Evolutionary conservation across 1,140 invertebrate genomes (phyloP), one percentile per base, ranked within the genome.

Genomic region (Aphelenchoides besseyi): DNA sequence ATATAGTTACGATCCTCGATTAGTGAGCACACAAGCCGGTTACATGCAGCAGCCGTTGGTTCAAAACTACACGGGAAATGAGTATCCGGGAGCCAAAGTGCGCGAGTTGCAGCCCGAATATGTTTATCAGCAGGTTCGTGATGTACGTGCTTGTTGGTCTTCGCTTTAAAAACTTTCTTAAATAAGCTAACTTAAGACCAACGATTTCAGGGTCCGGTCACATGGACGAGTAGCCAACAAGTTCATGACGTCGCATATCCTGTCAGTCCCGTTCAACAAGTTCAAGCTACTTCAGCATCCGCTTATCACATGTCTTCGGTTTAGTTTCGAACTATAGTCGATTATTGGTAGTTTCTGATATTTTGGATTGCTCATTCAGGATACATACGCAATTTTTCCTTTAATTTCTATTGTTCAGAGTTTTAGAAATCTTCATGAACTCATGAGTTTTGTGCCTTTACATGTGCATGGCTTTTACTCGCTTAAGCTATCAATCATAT

Each of bases 121-220:
- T 33, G 55, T 59, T 12, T 59, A 59, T 33, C 55, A 59, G 18
- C 55, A 59, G 55, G 55, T 59, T 59, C 18, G 55, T 59, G 18
- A 18, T 59, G 5, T 59, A 59, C 18, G 55, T 59, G 55, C 23
- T 59, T 59, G 5, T 29, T 33, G 18, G 18, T 59, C 55, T 59
- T 59, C 5, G 26, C 55, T 59, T 28, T 33, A 59, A 5, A 28
- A 59, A 59, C 18, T 28, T 23, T 5, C 5, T 8, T 41, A 41
- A 23, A 59, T 8, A 28, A 59, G 18, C 18, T 16, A 33, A 59
- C 5, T 59, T 28, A 59, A 59, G 5, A 8, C 5, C 16, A 23
- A 16, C 41, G 23, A 48, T 59, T 59, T 28, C 55, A 59, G 55
- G 55, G 55, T 23, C 55, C 55, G 5, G 55, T 59, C 55, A 59